A percentile compares a stretch with the other conserved stretches of the same genome.
These are phyloP conservation scores for Nezara viridula DNA, from an alignment of 2,888 invertebrate species.

Conservation along the genomic window DNA sequence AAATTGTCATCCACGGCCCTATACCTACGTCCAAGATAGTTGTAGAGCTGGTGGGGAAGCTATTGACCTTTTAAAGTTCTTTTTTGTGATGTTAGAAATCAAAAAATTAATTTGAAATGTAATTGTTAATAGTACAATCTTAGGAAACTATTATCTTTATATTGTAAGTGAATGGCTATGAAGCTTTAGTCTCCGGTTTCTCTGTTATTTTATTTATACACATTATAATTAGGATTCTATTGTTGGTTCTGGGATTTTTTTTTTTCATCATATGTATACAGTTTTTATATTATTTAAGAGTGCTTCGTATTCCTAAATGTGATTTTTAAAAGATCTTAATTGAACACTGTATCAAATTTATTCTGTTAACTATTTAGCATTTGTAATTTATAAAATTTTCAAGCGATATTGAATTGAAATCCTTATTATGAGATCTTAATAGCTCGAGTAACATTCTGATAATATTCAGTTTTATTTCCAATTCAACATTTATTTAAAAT, in stretches of 20 bases:
- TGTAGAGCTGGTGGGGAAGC: conserved; percentile 28
- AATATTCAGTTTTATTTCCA: no score
- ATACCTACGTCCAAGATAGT: neutral
- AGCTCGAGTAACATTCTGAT: no score
- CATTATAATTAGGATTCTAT: neutral
- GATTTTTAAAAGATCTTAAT: no score
- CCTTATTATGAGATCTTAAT: no score
- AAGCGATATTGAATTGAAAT: no score
- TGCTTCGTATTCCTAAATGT: neutral
- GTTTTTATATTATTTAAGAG: neutral
- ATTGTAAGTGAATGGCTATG: neutral
- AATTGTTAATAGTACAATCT: neutral
- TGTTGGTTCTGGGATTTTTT: conserved; percentile 10
- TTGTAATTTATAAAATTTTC: no score
- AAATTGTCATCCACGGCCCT: neutral
- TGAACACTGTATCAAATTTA: no score
- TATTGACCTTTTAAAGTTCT: neutral
- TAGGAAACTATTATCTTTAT: neutral
- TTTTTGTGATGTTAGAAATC: conserved; percentile 44
- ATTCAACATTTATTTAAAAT: no score
- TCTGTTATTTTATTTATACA: neutral
- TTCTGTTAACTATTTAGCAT: no score
- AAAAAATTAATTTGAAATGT: conserved; percentile 33
- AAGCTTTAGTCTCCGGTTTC: neutral
- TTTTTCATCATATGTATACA: neutral